Evolutionary conservation across 2,888 invertebrate species (phyloP).

Genomic region (Volucella inanis): DNA sequence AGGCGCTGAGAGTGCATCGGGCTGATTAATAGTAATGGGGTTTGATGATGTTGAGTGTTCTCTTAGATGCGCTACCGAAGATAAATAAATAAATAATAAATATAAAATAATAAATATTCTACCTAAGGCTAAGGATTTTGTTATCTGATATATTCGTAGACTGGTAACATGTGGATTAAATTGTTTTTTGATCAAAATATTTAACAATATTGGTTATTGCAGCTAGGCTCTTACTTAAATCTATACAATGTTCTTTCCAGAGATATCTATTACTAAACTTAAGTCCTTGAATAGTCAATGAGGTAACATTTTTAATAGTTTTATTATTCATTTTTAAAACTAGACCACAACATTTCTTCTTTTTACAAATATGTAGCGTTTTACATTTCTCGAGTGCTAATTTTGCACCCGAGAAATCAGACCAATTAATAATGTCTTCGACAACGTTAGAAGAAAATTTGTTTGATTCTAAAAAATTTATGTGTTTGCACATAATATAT

Average conservation of each 20-base stretch:
- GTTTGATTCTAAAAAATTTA: background rate
- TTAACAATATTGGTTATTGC: constrained; percentile 10
- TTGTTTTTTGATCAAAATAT: constrained; percentile 33
- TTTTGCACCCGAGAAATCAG: constrained; percentile 9
- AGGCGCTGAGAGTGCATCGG: constrained; percentile 46
- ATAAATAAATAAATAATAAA: too few species aligned
- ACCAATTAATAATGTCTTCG: constrained; percentile 9
- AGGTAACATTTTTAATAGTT: constrained; percentile 10
- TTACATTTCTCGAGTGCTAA: constrained; percentile 41
- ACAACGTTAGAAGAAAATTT: background rate
- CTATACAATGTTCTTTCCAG: constrained; percentile 34
- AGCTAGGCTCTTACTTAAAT: constrained; percentile 17
- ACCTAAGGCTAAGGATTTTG: constrained; percentile 30
- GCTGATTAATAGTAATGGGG: constrained; percentile 36
- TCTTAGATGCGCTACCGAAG: constrained; percentile 34
- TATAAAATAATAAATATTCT: constrained; percentile 54
- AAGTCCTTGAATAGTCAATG: constrained; percentile 21
- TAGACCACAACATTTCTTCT: constrained; percentile 1
- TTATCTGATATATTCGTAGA: constrained; percentile 2
- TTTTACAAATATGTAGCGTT: constrained; percentile 37
- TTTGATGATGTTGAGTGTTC: constrained; percentile 27
- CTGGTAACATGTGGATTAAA: constrained; percentile 17
- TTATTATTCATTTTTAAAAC: constrained; percentile 14
- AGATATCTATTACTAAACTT: constrained; percentile 35
- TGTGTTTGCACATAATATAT: constrained; percentile 17